A percentile compares a stretch with the other conserved stretches of the same genome.
phyloP scores from a whole-genome alignment of 2,113 vertebrate genomes.

The Syrrhaptes paradoxus region DNA sequence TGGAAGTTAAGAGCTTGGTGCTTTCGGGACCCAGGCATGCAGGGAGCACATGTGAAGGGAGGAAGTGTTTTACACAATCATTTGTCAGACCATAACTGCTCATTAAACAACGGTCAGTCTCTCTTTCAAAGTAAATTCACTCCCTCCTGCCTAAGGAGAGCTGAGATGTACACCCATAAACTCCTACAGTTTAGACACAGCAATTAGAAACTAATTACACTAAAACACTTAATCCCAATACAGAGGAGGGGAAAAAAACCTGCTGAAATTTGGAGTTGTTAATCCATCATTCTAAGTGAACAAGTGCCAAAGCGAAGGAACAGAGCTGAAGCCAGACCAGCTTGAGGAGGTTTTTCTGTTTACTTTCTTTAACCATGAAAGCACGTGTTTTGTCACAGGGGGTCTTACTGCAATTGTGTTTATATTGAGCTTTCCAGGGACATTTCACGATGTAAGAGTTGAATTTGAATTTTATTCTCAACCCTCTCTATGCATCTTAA shows the following conservation, averaged over 20 bases:
- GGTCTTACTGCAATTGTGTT: constrained; percentile 47
- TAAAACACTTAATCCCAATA: constrained; percentile 63
- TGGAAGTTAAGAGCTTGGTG: not conserved
- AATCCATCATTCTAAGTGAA: constrained; percentile 67
- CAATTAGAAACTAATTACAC: constrained; percentile 71
- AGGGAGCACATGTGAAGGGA: not conserved
- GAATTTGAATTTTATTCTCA: not conserved
- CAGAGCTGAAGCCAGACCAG: constrained; percentile 47
- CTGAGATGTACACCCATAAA: not conserved
- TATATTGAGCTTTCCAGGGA: constrained; percentile 59
- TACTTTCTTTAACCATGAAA: constrained; percentile 61
- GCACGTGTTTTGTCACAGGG: constrained; percentile 52
- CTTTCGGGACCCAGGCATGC: not conserved
- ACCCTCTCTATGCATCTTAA: not conserved
- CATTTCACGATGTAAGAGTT: constrained; percentile 39
- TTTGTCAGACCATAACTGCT: constrained; percentile 27
- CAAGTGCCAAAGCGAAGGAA: constrained; percentile 41
- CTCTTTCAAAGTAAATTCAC: not conserved
- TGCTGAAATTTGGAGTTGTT: constrained; percentile 64
- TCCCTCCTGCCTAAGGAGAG: not conserved
- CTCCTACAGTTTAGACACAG: not conserved
- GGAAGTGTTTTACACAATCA: constrained; percentile 11
- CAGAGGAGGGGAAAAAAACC: not conserved
- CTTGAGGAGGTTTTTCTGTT: constrained; percentile 66
- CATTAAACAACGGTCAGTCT: constrained; percentile 25